These are phyloP conservation scores for Rhagologus leucostigma DNA, from an alignment of 2,113 vertebrate genomes.

Conservation along the genomic window DNA sequence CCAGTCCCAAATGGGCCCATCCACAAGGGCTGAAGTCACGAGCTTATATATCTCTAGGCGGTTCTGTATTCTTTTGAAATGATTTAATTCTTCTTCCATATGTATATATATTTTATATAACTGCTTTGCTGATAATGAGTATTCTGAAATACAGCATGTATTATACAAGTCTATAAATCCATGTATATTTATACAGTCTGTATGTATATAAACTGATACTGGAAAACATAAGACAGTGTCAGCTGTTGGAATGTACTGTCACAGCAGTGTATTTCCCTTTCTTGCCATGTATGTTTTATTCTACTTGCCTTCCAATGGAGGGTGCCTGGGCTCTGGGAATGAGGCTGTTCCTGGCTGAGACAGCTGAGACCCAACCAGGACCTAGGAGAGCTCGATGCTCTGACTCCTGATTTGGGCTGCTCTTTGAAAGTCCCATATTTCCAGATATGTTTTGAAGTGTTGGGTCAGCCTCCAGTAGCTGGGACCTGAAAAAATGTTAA, in stretches of 20 bases:
- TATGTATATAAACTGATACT: background rate
- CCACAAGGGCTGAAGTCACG: background rate
- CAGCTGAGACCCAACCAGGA: background rate
- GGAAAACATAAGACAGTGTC: background rate
- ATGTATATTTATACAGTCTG: background rate
- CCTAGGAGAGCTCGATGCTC: background rate
- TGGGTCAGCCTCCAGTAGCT: background rate
- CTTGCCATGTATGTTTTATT: background rate
- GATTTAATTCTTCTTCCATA: background rate
- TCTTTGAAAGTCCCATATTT: background rate
- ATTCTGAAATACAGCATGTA: background rate
- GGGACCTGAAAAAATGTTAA: background rate
- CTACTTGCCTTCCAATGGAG: background rate
- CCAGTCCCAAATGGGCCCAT: background rate
- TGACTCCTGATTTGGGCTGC: background rate
- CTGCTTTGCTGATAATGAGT: background rate
- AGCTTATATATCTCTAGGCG: fast-evolving
- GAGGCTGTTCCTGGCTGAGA: background rate
- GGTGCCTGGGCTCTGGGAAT: background rate
- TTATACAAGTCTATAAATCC: background rate
- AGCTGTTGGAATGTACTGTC: background rate
- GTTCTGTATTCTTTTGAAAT: background rate
- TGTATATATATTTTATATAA: background rate
- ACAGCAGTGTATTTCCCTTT: background rate
- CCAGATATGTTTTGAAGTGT: background rate